Conservation (phyloP, 2,797 vertebrate species). For the Oryzias dopingdopingensis region DNA sequence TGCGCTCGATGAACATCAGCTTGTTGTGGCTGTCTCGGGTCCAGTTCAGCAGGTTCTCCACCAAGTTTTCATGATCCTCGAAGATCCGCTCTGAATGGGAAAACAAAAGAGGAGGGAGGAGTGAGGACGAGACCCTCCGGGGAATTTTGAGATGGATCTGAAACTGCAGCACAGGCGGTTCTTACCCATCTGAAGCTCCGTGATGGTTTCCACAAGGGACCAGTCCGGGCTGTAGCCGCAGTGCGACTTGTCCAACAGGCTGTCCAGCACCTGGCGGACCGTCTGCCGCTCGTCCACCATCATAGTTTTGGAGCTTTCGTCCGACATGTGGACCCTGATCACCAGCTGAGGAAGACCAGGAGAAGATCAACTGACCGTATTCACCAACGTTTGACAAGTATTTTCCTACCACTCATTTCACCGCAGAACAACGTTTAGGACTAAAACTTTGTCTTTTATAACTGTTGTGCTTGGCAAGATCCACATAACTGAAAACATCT, state of each 20-base stretch:
- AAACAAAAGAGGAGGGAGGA: no score
- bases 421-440: no score
- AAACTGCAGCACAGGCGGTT: neutral
- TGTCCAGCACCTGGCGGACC: slow-evolving; percentile 96
- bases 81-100: slow-evolving; percentile 87
- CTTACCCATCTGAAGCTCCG: slow-evolving; percentile 96
- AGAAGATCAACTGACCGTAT: neutral
- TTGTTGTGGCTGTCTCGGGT: slow-evolving; percentile 98
- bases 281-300: slow-evolving; percentile 99
- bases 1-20: slow-evolving; percentile 94
- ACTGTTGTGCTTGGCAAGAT: no score
- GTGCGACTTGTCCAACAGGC: slow-evolving; percentile 96
- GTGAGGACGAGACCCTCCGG: neutral
- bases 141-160: slow-evolving; percentile 5
- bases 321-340: slow-evolving; percentile 96
- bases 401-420: no score
- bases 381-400: neutral
- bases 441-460: no score
- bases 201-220: slow-evolving; percentile 95
- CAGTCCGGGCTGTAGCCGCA: slow-evolving; percentile 96
- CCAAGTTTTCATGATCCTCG: slow-evolving; percentile 97
- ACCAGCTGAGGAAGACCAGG: slow-evolving; percentile 81
- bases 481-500: no score
- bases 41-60: slow-evolving; percentile 98
- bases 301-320: slow-evolving; percentile 99